These are phyloP conservation scores for Sarcophaga carnaria DNA, from an alignment of 2,888 invertebrate species.

Conservation along the genomic window DNA sequence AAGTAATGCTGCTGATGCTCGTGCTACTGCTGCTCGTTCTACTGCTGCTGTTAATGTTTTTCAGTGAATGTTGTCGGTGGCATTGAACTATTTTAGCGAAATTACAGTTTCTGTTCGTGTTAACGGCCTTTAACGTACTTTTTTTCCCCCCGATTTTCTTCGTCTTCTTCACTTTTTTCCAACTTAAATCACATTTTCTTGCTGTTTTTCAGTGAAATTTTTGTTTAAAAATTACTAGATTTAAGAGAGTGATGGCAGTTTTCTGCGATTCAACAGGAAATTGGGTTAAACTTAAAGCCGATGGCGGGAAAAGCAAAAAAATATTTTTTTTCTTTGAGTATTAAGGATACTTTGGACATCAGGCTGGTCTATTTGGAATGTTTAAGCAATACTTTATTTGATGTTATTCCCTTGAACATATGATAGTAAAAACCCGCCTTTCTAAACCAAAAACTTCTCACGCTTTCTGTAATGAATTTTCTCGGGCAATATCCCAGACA, in stretches of 20 bases:
- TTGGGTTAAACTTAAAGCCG: constrained; percentile 33
- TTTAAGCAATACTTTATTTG: too few relatives aligned
- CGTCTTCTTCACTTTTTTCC: constrained; percentile 7
- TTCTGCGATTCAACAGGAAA: neutral
- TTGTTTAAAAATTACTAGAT: constrained; percentile 7
- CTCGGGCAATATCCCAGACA: neutral
- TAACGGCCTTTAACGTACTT: constrained; percentile 55
- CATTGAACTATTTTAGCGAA: constrained; percentile 67
- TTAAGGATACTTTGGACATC: too few relatives aligned
- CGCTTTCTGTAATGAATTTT: too few relatives aligned
- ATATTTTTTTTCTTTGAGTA: too few relatives aligned
- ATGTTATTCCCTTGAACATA: too few relatives aligned
- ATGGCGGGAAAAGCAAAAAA: neutral
- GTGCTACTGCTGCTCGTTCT: neutral
- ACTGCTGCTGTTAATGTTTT: constrained; percentile 7
- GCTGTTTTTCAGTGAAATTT: constrained; percentile 10
- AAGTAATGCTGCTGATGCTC: constrained; percentile 1
- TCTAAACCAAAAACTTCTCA: too few relatives aligned
- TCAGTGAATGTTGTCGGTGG: constrained; percentile 54
- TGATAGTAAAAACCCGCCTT: too few relatives aligned
- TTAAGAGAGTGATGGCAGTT: neutral
- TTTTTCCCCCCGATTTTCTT: constrained; percentile 6
- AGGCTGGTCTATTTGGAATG: too few relatives aligned
- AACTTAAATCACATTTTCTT: constrained; percentile 1
- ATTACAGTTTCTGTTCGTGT: constrained; percentile 57